Evolutionary conservation across 1,140 invertebrate species (phyloP), one percentile per base, ranked within the genome.

Genomic region (Nylanderia fulva): DNA sequence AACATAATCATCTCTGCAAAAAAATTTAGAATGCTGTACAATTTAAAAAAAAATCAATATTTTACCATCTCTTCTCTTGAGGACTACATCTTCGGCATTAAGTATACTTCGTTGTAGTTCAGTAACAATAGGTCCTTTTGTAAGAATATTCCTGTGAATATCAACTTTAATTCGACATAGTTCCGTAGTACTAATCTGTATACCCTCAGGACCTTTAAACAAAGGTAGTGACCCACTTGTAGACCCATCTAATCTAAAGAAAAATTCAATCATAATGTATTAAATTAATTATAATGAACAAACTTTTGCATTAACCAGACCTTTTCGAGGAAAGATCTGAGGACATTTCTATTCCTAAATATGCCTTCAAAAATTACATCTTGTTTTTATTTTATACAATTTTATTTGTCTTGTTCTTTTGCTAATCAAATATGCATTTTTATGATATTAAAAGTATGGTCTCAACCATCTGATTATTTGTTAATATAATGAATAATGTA

Each of bases 21-120:
- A 33, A 33, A 3, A 33, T 33, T 33, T 33, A 33, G 29, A 33
- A n/a, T n/a, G n/a, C n/a, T n/a, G n/a, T n/a, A n/a, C n/a, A n/a
- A n/a, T n/a, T n/a, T n/a, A n/a, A n/a, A n/a, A n/a, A n/a, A 3
- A 33, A 33, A 33, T 33, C 15, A 87, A 71, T 9, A 86, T 39
- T 42, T 92, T 92, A 92, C 91, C 91, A 29, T 79, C 85, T 92
- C 91, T 88, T 89, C 91, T 89, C 42, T 86, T 88, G 1, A 92
- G 8, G 42, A 86, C 54, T 13, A 92, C 84, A 54, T 92, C 91
- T 74, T 92, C 91, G 24, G 88, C 86, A 80, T 88, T 85, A 21
- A 88, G 1, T 63, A 92, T 92, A 42, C 88, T 85, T 21, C 91
- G 63, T 11, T 88, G 21, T 21, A 92, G 63, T 33, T 79, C 72